Evolutionary conservation across 1,140 invertebrate genomes (phyloP).

Genomic region (Ceratina japonica): DNA sequence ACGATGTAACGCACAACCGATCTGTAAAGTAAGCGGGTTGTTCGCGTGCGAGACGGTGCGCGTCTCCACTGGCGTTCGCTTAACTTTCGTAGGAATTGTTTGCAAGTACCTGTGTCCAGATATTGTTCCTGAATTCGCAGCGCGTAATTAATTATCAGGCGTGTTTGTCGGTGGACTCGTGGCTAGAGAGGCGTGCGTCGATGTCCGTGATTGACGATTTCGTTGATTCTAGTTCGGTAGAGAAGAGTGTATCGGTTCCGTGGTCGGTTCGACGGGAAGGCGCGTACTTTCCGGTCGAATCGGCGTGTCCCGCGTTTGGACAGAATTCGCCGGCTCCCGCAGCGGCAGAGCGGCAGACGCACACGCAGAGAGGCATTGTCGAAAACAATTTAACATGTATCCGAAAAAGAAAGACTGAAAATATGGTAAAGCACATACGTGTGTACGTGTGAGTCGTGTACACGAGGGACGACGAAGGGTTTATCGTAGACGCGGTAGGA

Average conservation of each 20-base stretch:
- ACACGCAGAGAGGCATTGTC: conserved; percentile 33
- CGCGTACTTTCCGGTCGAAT: conserved; percentile 2
- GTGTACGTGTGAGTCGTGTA: neutral
- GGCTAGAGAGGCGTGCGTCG: neutral
- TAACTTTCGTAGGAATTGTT: no score
- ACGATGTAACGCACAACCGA: no score
- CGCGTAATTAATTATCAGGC: no score
- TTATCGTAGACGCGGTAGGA: neutral
- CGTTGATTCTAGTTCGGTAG: neutral
- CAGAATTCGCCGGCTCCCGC: neutral
- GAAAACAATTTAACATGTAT: neutral
- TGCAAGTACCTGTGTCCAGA: no score
- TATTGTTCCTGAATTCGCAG: no score
- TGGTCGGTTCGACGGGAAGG: neutral
- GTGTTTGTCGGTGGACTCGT: neutral
- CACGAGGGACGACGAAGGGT: neutral
- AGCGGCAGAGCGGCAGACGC: neutral
- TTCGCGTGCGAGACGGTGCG: no score
- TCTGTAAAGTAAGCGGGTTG: no score
- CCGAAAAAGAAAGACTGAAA: neutral
- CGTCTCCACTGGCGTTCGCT: no score
- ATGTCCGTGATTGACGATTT: neutral
- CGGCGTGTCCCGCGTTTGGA: neutral
- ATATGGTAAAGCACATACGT: neutral
- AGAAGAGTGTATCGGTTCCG: neutral